phyloP scores from a whole-genome alignment of 2,888 invertebrate species.

The Dinocampus coccinellae region DNA sequence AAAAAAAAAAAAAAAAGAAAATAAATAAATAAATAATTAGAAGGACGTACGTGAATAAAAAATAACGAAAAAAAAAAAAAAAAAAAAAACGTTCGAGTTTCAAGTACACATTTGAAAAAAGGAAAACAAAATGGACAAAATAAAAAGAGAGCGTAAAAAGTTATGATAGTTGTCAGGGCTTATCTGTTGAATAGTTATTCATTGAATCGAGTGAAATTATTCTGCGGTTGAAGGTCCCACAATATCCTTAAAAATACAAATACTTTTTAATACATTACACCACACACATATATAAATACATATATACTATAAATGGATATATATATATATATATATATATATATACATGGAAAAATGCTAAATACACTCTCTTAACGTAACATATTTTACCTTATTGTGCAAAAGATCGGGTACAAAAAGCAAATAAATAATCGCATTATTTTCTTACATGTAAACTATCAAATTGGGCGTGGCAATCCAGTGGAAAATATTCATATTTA shows the following conservation, averaged over 20 bases:
- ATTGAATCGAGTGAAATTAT: neutral
- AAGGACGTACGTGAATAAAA: slow-evolving; percentile 5
- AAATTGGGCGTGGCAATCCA: neutral
- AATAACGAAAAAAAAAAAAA: too few species aligned
- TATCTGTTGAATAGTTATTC: neutral
- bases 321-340: too few species aligned
- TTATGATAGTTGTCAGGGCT: neutral
- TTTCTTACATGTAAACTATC: neutral
- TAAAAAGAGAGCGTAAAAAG: neutral
- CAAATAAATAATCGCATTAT: neutral
- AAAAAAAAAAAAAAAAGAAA: too few species aligned
- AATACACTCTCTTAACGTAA: neutral
- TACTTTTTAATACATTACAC: too few species aligned
- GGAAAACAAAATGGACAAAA: neutral
- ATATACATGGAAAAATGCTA: neutral
- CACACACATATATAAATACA: too few species aligned
- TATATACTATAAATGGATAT: too few species aligned
- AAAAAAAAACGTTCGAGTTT: too few species aligned
- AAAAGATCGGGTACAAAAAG: neutral
- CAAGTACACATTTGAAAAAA: neutral
- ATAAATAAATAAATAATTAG: too few species aligned
- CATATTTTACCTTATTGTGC: neutral
- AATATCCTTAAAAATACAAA: neutral
- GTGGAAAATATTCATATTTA: neutral
- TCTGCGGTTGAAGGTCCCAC: neutral